Percentiles rank a stretch among this genome's conserved stretches.
phyloP scores from a whole-genome alignment of 2,797 vertebrate genomes.

The Danio choprae region DNA sequence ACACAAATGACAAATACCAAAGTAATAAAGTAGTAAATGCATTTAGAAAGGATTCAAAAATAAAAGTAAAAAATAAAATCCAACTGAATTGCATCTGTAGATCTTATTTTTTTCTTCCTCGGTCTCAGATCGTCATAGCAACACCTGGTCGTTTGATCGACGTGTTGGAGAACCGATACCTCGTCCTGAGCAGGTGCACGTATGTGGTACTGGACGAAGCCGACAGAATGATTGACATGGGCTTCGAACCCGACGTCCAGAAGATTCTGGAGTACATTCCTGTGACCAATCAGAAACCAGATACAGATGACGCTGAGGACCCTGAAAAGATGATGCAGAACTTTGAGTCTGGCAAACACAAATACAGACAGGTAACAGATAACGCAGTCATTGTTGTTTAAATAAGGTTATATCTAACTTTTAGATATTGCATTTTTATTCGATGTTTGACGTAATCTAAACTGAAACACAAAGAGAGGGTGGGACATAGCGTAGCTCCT shows the following conservation, averaged over 20 bases:
- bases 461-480: too few species aligned
- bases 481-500: too few species aligned
- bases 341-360: slow-evolving; percentile 97
- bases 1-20: too few species aligned
- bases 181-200: slow-evolving; percentile 96
- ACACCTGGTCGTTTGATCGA: slow-evolving; percentile 96
- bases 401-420: background rate
- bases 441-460: too few species aligned
- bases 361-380: slow-evolving; percentile 91
- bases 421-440: too few species aligned
- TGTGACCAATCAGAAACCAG: slow-evolving; percentile 97
- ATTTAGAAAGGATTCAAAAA: too few species aligned
- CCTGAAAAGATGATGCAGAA: slow-evolving; percentile 97
- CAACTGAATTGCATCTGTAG: background rate
- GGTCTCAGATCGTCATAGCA: slow-evolving; percentile 91
- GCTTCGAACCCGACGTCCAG: slow-evolving; percentile 97
- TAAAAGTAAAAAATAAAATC: background rate
- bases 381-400: background rate
- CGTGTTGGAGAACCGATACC: slow-evolving; percentile 95
- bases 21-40: too few species aligned
- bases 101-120: background rate
- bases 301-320: slow-evolving; percentile 97
- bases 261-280: slow-evolving; percentile 99
- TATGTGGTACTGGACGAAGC: slow-evolving; percentile 98
- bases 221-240: slow-evolving; percentile 99